Evolutionary conservation across 2,797 vertebrate genomes (phyloP).

Genomic region (Microchirus variegatus): DNA sequence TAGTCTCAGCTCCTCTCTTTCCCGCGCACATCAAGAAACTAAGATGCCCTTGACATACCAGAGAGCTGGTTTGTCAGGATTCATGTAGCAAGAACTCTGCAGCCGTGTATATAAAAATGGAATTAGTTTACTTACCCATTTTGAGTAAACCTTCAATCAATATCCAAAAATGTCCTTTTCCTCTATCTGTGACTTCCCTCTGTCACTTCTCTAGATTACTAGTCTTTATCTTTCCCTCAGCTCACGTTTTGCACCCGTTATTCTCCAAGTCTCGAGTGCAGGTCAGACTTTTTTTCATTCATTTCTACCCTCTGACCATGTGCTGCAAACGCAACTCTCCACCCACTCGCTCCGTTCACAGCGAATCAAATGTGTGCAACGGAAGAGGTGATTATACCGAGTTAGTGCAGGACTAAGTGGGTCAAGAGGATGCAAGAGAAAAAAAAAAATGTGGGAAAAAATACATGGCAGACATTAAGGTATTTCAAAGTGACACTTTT

Average conservation of each 20-base stretch:
- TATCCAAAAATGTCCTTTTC: not conserved
- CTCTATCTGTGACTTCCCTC: not conserved
- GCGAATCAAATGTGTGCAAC: constrained; percentile 6
- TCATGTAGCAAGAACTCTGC: not conserved
- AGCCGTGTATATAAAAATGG: constrained; percentile 1
- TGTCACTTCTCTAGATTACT: not conserved
- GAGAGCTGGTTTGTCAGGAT: too few species aligned
- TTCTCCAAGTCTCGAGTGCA: constrained; percentile 1
- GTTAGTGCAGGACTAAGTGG: not conserved
- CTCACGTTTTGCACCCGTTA: constrained; percentile 13
- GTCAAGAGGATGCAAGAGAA: constrained; percentile 10
- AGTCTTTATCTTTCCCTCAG: not conserved
- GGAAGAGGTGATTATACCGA: constrained; percentile 7
- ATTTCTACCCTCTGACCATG: constrained; percentile 34
- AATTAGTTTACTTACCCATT: constrained; percentile 48
- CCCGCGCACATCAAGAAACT: too few species aligned
- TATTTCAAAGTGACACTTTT: not conserved
- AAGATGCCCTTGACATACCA: too few species aligned
- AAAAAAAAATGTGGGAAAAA: constrained; percentile 38
- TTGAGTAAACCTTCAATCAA: constrained; percentile 15
- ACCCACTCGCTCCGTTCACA: constrained; percentile 41
- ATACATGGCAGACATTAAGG: not conserved
- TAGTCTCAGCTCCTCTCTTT: too few species aligned
- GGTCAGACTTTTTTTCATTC: constrained; percentile 7
- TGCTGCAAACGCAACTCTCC: constrained; percentile 30